Evolutionary conservation across 37 sponge, comb jelly and placozoan genomes (phyloP), one percentile per base, ranked within the genome.

Genomic region (Cladorhizidae sp.): DNA sequence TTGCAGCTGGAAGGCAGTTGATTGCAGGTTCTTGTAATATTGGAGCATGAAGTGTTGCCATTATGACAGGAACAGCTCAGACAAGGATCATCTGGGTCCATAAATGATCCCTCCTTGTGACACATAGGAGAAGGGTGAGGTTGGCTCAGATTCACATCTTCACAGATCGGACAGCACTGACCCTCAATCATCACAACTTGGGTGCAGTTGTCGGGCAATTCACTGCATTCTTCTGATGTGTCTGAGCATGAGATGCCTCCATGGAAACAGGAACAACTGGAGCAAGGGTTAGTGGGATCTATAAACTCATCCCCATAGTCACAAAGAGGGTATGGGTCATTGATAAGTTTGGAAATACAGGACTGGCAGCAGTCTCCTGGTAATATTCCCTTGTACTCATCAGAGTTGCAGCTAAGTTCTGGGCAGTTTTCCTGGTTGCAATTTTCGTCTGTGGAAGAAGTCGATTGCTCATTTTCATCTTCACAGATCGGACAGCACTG

Each of bases 401-500:
- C 6, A 12, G 8, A 26, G 36, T 2, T 32, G 36, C 67, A 65
- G 17, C 32, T 14, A 33, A 65, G 26, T 7, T 65, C 67, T 65
- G 67, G 67, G 31, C 67, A 65, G 7, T 8, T 32, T 17, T 65
- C 7, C 35, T 65, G 17, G 18, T 12, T 5, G 49, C 49, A 45
- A 45, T 45, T 45, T 45, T 9, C 49, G 5, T 45, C 49, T 45
- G 49, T 45, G 49, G 9, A 12, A 5, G 9, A 5, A 45, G 49
- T 12, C 49, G 9, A 45, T 9, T 45, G 49, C 8, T 45, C 8
- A 45, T 45, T 5, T 45, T 57, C 52, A 63, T 37, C 78, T 77
- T 31, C 39, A 79, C 79, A 79, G 55, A 67, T 55, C 26, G 79
- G 79, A 42, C 79, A 79, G 56, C 79, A 79, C 43, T 9, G 3